phyloP scores from a whole-genome alignment of 2,797 vertebrate species.

The Buphagus erythrorhynchus region DNA sequence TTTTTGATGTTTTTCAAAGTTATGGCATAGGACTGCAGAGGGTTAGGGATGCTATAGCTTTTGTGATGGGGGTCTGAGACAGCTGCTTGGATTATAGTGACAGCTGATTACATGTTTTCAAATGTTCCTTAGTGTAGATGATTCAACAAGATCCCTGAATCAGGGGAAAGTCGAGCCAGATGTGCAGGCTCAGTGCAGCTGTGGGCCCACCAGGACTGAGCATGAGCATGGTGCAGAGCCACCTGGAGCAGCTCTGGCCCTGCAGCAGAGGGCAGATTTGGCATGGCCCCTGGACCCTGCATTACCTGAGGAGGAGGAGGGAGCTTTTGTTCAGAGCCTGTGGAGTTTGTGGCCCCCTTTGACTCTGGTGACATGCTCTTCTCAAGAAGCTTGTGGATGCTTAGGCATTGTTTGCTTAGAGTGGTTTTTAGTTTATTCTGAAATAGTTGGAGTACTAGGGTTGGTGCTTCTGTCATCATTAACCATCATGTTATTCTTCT shows the following conservation, averaged over 20 bases:
- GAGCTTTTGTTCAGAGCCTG: neutral
- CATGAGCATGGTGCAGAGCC: neutral
- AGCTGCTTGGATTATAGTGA: neutral
- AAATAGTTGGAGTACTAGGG: neutral
- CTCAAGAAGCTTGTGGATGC: neutral
- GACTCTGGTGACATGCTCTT: neutral
- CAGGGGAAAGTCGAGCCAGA: fast-evolving
- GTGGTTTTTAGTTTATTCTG: neutral
- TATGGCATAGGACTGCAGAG: neutral
- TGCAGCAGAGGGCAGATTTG: neutral
- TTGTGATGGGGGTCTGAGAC: neutral
- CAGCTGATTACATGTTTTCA: neutral
- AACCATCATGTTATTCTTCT: neutral
- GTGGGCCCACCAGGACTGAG: fast-evolving
- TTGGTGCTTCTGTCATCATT: neutral
- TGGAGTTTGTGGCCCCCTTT: neutral
- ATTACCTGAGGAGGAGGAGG: neutral
- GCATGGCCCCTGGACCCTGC: neutral
- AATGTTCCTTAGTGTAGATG: neutral
- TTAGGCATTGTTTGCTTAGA: neutral
- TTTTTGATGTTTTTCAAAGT: neutral
- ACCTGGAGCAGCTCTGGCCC: neutral
- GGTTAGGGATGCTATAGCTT: neutral
- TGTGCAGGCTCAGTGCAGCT: fast-evolving
- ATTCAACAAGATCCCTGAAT: neutral